phyloP scores from a whole-genome alignment of 2,113 vertebrate genomes.

The Chaenogobius annularis region DNA sequence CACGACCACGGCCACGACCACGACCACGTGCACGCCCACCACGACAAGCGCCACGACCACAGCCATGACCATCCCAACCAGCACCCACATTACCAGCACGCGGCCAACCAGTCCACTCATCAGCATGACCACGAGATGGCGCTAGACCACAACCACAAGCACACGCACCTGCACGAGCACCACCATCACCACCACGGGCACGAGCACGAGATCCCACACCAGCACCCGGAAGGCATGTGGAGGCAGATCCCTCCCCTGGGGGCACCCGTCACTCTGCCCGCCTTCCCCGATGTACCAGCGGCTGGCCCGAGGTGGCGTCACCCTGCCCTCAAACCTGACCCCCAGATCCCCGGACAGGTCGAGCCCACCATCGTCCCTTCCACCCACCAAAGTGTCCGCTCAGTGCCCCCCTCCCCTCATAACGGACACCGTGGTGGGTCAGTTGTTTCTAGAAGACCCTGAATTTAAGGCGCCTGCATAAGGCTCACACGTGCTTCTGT shows the following conservation, averaged over 20 bases:
- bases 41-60: constrained; percentile 70
- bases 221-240: constrained; percentile 50
- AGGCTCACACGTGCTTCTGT: too few species aligned
- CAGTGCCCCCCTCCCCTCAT: constrained; percentile 31
- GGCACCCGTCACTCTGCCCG: constrained; percentile 40
- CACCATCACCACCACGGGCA: constrained; percentile 74
- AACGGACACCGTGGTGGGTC: constrained; percentile 19
- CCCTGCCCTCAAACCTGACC: constrained; percentile 54
- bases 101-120: constrained; percentile 51
- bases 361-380: constrained; percentile 63
- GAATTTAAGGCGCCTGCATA: constrained; percentile 53
- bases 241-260: constrained; percentile 50
- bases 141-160: constrained; percentile 73
- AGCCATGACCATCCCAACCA: constrained; percentile 41
- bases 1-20: constrained; percentile 62
- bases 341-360: constrained; percentile 51
- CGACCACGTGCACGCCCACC: constrained; percentile 68
- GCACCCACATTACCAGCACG: constrained; percentile 69
- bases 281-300: constrained; percentile 41
- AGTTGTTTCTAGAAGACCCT: constrained; percentile 63
- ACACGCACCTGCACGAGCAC: constrained; percentile 75
- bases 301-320: constrained; percentile 28
- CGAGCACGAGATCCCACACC: constrained; percentile 17
- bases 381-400: constrained; percentile 48
- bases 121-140: constrained; percentile 73